phyloP scores from a whole-genome alignment of 2,113 vertebrate species.

The Plecotus auritus region DNA sequence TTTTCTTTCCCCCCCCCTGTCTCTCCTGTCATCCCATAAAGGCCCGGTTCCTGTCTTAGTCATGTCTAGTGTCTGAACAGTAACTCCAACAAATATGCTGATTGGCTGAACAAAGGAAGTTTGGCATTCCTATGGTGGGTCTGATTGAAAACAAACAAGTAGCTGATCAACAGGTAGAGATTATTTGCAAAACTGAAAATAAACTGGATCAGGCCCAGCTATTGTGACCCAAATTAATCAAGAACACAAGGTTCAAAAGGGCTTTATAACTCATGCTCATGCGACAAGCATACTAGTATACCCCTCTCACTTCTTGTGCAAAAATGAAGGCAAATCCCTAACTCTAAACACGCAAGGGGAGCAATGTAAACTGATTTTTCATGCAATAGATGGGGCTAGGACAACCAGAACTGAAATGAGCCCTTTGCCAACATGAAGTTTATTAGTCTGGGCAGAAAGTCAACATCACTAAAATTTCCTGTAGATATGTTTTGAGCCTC shows the following conservation, averaged over 20 bases:
- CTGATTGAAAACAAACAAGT: constrained; percentile 24
- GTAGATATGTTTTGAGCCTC: background rate
- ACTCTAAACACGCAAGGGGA: background rate
- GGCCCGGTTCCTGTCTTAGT: background rate
- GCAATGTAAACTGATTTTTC: background rate
- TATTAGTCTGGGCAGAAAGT: constrained; percentile 59
- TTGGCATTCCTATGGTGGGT: background rate
- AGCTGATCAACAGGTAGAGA: background rate
- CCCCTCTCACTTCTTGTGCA: background rate
- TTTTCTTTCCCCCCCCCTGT: background rate
- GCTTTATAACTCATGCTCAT: background rate
- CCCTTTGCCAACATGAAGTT: constrained; percentile 39
- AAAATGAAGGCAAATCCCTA: background rate
- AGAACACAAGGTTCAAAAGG: background rate
- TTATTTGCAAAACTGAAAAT: constrained; percentile 35
- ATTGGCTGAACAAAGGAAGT: background rate
- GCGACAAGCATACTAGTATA: background rate
- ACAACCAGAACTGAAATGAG: background rate
- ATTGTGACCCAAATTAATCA: background rate
- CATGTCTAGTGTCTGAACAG: background rate
- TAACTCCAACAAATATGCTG: background rate
- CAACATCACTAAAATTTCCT: constrained; percentile 48
- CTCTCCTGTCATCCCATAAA: background rate
- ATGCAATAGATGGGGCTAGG: background rate
- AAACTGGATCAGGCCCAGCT: background rate